These are phyloP conservation scores for Pygmarrhopalites habei DNA, from an alignment of 1,140 invertebrate species.

Conservation along the genomic window DNA sequence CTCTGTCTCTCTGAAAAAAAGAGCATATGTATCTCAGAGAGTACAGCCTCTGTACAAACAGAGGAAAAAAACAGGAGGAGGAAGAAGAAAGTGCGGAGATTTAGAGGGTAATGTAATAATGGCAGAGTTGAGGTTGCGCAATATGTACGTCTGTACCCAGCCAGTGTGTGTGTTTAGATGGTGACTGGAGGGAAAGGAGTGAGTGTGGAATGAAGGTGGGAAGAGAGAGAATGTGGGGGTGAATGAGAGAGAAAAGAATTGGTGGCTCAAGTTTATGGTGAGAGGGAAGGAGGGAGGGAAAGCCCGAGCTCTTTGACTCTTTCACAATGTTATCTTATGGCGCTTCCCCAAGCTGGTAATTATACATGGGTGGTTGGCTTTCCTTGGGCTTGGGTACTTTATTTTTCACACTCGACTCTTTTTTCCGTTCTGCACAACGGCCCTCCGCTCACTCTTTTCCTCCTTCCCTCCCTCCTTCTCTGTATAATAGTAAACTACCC, in stretches of 20 bases:
- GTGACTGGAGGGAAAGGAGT: background rate
- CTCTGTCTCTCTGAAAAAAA: too few relatives aligned
- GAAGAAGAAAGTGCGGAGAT: background rate
- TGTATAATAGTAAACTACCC: too few relatives aligned
- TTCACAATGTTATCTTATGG: background rate
- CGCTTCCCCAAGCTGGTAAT: conserved; percentile 36
- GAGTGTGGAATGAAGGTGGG: background rate
- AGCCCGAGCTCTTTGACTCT: too few relatives aligned
- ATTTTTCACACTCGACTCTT: conserved; percentile 38
- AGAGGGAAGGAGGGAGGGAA: too few relatives aligned
- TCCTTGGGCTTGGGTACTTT: conserved; percentile 27
- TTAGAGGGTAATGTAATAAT: background rate
- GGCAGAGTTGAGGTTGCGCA: background rate
- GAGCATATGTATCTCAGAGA: too few relatives aligned
- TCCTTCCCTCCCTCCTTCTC: background rate
- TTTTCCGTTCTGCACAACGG: conserved; percentile 23
- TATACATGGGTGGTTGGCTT: conserved; percentile 38
- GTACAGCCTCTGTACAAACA: background rate
- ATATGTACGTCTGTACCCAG: background rate
- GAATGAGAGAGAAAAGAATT: conserved; percentile 2
- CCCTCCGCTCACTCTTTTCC: conserved; percentile 4
- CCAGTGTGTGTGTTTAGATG: background rate
- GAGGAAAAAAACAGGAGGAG: background rate
- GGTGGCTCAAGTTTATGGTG: conserved; percentile 9
- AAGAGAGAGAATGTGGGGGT: background rate